Percentiles rank a stretch among this genome's conserved stretches.
Conservation (phyloP, 35 echinoderm and acorn worm species). For the Acanthaster planci region DNA sequence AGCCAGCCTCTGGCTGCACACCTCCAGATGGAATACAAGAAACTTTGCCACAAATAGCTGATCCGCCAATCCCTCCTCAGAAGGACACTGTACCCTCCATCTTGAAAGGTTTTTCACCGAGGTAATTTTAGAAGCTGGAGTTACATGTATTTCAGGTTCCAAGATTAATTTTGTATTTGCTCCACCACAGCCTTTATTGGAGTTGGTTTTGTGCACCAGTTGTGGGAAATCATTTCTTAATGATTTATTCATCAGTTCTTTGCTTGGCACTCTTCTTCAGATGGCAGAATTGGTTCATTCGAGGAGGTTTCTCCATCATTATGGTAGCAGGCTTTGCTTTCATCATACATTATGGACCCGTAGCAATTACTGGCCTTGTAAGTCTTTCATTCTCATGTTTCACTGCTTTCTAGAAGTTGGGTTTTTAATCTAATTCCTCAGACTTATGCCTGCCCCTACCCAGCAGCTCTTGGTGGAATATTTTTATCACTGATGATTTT, state of each 20-base stretch:
- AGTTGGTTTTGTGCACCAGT: background rate
- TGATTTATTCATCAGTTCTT: background rate
- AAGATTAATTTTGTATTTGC: background rate
- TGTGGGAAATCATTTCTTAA: background rate
- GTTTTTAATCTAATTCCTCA: too few relatives aligned
- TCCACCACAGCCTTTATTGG: background rate
- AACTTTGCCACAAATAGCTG: conserved; percentile 64
- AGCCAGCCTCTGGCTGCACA: conserved; percentile 37
- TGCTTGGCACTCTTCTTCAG: conserved; percentile 43
- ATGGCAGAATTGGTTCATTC: conserved; percentile 98
- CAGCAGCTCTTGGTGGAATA: too few relatives aligned
- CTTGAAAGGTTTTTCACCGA: conserved; percentile 81
- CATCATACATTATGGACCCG: conserved; percentile 83
- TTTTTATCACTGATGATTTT: too few relatives aligned
- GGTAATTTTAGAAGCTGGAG: conserved; percentile 29
- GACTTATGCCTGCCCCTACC: too few relatives aligned
- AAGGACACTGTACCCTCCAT: conserved; percentile 74
- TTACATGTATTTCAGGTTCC: background rate
- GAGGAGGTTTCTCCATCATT: conserved; percentile 59
- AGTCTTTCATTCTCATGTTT: conserved; percentile 12
- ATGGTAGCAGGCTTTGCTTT: conserved; percentile 70
- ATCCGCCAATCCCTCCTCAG: conserved; percentile 83
- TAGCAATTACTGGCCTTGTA: conserved; percentile 79
- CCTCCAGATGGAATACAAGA: conserved; percentile 47
- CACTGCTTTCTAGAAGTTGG: too few relatives aligned